Percentiles rank a stretch among this genome's conserved stretches.
These are phyloP conservation scores for Aulostomus chinensis DNA, from an alignment of 2,797 vertebrate genomes.

Conservation along the genomic window DNA sequence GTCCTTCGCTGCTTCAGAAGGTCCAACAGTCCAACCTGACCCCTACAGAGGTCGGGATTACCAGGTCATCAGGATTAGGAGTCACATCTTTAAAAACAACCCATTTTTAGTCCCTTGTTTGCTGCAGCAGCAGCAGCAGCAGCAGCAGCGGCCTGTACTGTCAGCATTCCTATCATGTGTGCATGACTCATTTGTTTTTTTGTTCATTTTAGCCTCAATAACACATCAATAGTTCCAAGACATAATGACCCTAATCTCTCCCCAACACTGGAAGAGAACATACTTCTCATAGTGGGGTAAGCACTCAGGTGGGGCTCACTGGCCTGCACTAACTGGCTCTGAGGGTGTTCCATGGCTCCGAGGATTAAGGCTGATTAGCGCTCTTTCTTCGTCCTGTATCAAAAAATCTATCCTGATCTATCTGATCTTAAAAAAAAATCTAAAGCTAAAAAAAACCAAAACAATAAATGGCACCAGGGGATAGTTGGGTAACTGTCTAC, in stretches of 20 bases:
- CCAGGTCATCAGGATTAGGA: constrained; percentile 33
- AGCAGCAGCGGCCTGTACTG: constrained; percentile 17
- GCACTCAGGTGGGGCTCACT: neutral
- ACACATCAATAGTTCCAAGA: constrained; percentile 61
- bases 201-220: constrained; percentile 48
- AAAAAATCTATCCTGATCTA: too few relatives aligned
- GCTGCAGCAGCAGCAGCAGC: too few relatives aligned
- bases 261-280: constrained; percentile 16
- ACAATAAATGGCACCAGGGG: too few relatives aligned
- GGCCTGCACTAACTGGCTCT: too few relatives aligned
- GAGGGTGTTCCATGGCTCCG: too few relatives aligned
- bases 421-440: too few relatives aligned
- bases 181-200: constrained; percentile 67
- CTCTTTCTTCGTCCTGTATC: too few relatives aligned
- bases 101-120: constrained; percentile 4
- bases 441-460: too few relatives aligned
- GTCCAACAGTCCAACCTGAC: neutral
- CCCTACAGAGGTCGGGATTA: constrained; percentile 31
- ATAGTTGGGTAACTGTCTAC: too few relatives aligned
- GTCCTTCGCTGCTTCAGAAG: too few relatives aligned
- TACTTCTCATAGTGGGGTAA: neutral
- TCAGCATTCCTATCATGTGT: constrained; percentile 45
- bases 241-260: constrained; percentile 45
- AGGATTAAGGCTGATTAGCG: too few relatives aligned
- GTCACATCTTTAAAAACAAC: constrained; percentile 22